A percentile compares a stretch with the other conserved stretches of the same genome.
phyloP scores from a whole-genome alignment of 2,797 vertebrate genomes.

The Sebastes umbrosus region DNA sequence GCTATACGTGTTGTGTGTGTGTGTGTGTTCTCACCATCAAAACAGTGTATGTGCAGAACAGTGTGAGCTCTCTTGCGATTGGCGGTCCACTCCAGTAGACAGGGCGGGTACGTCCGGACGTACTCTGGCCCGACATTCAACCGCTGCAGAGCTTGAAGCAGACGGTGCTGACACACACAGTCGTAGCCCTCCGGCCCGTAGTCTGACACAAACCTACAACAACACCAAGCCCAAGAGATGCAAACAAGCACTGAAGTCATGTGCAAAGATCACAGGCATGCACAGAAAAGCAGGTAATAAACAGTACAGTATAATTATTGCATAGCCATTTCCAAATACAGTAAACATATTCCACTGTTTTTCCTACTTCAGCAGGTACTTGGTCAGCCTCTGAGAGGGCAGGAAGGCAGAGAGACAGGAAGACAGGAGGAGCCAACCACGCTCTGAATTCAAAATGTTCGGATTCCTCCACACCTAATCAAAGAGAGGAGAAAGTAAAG shows the following conservation, averaged over 20 bases:
- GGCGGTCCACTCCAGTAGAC: constrained; percentile 91
- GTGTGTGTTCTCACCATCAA: constrained; percentile 82
- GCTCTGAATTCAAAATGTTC: constrained; percentile 89
- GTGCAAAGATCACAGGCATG: not conserved
- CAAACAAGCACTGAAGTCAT: not conserved
- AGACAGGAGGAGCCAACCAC: constrained; percentile 94
- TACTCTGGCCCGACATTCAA: constrained; percentile 73
- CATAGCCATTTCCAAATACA: not conserved
- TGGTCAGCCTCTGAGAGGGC: constrained; percentile 87
- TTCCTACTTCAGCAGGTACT: constrained; percentile 94
- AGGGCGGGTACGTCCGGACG: constrained; percentile 86
- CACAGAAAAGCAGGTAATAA: not conserved
- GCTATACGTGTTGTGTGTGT: not conserved
- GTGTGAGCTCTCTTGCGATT: constrained; percentile 88
- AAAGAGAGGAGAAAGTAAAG: not conserved
- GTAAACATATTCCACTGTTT: not conserved
- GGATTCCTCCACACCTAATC: constrained; percentile 86
- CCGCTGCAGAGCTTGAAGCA: constrained; percentile 89
- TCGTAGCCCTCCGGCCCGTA: constrained; percentile 88
- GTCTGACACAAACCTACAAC: constrained; percentile 90
- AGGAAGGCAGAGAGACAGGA: constrained; percentile 89
- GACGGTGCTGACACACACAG: constrained; percentile 91
- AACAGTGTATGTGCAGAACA: constrained; percentile 88
- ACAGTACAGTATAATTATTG: not conserved
- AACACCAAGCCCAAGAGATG: not conserved